A percentile compares a stretch with the other conserved stretches of the same genome.
phyloP scores from a whole-genome alignment of 2,113 vertebrate genomes.

The Misgurnus anguillicaudatus region DNA sequence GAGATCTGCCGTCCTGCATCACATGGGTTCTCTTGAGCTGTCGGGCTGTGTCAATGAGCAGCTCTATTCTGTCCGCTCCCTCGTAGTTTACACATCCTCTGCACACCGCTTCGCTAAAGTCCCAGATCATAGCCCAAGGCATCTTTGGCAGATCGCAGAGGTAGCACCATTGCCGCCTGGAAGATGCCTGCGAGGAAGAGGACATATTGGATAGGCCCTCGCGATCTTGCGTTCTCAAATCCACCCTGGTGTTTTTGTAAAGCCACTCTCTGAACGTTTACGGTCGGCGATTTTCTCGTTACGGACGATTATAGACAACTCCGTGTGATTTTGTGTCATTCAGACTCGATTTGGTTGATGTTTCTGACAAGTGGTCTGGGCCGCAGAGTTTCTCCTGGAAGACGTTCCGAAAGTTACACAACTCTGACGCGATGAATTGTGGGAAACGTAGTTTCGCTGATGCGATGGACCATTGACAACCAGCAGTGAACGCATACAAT shows the following conservation, averaged over 20 bases:
- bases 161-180: constrained; percentile 90
- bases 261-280: constrained; percentile 11
- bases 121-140: constrained; percentile 93
- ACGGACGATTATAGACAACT: constrained; percentile 36
- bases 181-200: constrained; percentile 81
- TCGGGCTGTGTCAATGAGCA: constrained; percentile 85
- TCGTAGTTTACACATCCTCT: constrained; percentile 93
- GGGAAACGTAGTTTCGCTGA: constrained; percentile 55
- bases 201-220: constrained; percentile 77
- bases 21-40: constrained; percentile 84
- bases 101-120: constrained; percentile 90
- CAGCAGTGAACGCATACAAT: neutral
- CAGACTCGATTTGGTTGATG: constrained; percentile 41
- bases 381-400: constrained; percentile 62
- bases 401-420: constrained; percentile 66
- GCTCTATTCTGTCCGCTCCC: constrained; percentile 86
- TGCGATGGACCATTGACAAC: neutral
- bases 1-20: constrained; percentile 85
- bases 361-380: constrained; percentile 50
- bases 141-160: constrained; percentile 90
- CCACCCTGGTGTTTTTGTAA: constrained; percentile 49
- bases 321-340: constrained; percentile 37
- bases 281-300: constrained; percentile 6
- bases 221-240: constrained; percentile 53
- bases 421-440: constrained; percentile 51